These are phyloP conservation scores for Muschampia plurimacula DNA, from an alignment of 2,888 invertebrate species.

Conservation along the genomic window DNA sequence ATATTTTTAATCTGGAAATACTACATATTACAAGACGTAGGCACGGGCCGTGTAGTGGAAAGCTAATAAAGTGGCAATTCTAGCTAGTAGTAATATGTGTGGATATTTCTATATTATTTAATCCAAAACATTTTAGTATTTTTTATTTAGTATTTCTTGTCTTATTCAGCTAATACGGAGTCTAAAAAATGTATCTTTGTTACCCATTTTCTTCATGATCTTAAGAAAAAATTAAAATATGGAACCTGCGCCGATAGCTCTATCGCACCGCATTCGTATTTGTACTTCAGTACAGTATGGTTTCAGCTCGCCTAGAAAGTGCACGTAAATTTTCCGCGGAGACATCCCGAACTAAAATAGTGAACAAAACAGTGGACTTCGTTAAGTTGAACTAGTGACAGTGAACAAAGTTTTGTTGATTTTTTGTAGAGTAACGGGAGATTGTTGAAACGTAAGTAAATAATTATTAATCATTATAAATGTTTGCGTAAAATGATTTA, in stretches of 20 bases:
- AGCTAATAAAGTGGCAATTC: too few relatives aligned
- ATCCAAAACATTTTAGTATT: too few relatives aligned
- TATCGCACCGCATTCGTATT: not conserved
- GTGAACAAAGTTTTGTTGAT: not conserved
- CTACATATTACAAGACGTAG: too few relatives aligned
- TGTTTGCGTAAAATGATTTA: slow-evolving; percentile 1
- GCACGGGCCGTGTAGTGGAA: too few relatives aligned
- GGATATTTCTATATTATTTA: too few relatives aligned
- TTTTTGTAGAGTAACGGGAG: not conserved
- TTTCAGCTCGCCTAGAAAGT: not conserved
- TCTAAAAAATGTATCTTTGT: too few relatives aligned
- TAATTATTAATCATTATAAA: not conserved
- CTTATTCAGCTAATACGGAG: too few relatives aligned
- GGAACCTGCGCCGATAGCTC: slow-evolving; percentile 1
- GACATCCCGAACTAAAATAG: slow-evolving; percentile 5
- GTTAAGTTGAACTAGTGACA: not conserved
- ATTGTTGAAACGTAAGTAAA: not conserved
- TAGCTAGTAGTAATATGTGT: too few relatives aligned
- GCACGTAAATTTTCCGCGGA: not conserved
- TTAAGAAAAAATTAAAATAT: not conserved
- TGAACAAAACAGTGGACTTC: not conserved
- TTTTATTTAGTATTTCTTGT: too few relatives aligned
- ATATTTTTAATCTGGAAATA: too few relatives aligned
- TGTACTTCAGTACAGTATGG: not conserved
- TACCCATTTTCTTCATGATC: too few relatives aligned